A percentile compares a stretch with the other conserved stretches of the same genome.
These are phyloP conservation scores for Thunnus albacares DNA, from an alignment of 2,797 vertebrate species.

Conservation along the genomic window DNA sequence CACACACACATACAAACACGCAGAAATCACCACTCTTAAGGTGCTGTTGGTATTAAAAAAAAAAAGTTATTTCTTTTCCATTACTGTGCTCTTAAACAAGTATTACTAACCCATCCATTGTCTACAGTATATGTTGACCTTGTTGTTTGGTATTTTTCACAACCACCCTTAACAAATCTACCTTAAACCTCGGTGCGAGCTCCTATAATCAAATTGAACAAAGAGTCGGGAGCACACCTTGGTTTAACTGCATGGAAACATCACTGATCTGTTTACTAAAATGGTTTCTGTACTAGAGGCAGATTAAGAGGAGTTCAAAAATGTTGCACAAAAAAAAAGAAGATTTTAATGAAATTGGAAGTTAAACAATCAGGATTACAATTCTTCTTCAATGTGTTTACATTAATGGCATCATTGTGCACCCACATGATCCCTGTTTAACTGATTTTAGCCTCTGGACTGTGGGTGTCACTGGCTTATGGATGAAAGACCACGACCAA, in stretches of 20 bases:
- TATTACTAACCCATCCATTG: slow-evolving; percentile 85
- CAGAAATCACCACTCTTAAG: slow-evolving; percentile 42
- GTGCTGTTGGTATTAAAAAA: slow-evolving; percentile 35
- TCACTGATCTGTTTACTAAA: slow-evolving; percentile 74
- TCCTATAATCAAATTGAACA: slow-evolving; percentile 19
- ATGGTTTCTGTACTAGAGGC: slow-evolving; percentile 72
- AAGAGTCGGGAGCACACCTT: slow-evolving; percentile 58
- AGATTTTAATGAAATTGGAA: slow-evolving; percentile 40
- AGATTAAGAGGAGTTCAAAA: slow-evolving; percentile 38
- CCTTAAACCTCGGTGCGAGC: slow-evolving; percentile 77
- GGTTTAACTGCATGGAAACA: slow-evolving; percentile 82
- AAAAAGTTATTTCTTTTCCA: slow-evolving; percentile 56
- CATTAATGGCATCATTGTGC: slow-evolving; percentile 11
- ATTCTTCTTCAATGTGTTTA: slow-evolving; percentile 6
- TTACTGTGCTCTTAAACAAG: slow-evolving; percentile 65
- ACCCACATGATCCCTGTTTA: slow-evolving; percentile 48
- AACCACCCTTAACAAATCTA: slow-evolving; percentile 77
- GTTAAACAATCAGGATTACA: neutral
- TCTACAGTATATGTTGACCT: slow-evolving; percentile 77
- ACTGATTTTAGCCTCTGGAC: slow-evolving; percentile 44
- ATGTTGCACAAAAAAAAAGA: slow-evolving; percentile 11
- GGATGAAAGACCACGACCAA: slow-evolving; percentile 52
- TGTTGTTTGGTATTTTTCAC: slow-evolving; percentile 78
- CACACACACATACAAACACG: slow-evolving; percentile 32
- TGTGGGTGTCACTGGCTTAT: slow-evolving; percentile 51